Evolutionary conservation across 2,113 vertebrate species (phyloP).

Genomic region (Istiophorus platypterus): DNA sequence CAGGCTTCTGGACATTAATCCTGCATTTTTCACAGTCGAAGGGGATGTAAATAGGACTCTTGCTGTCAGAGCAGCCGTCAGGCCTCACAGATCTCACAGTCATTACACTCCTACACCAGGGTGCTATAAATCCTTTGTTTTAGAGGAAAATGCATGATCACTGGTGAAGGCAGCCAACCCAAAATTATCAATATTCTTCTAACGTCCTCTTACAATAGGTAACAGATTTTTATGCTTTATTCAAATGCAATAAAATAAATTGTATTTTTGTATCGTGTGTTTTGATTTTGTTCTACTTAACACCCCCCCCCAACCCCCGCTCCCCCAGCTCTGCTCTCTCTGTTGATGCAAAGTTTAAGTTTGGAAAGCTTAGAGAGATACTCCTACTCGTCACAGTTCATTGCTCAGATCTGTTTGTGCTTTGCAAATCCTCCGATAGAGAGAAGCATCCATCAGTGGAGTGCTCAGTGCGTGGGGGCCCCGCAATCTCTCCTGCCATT

Average conservation of each 20-base stretch:
- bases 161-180: constrained; percentile 68
- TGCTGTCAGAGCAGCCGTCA: constrained; percentile 71
- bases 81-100: constrained; percentile 73
- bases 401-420: constrained; percentile 85
- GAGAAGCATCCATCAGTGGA: constrained; percentile 79
- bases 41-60: constrained; percentile 74
- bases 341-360: constrained; percentile 74
- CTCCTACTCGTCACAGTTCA: constrained; percentile 83
- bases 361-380: constrained; percentile 75
- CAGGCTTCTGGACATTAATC: constrained; percentile 77
- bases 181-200: constrained; percentile 68
- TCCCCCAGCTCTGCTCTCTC: constrained; percentile 19
- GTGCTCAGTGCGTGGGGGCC: constrained; percentile 69
- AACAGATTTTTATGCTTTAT: constrained; percentile 23
- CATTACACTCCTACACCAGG: constrained; percentile 72
- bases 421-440: constrained; percentile 84
- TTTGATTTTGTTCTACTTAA: constrained; percentile 33
- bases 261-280: constrained; percentile 31
- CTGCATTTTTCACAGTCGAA: constrained; percentile 76
- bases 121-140: constrained; percentile 78
- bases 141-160: constrained; percentile 74
- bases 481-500: constrained; percentile 74
- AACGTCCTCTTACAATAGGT: constrained; percentile 9
- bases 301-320: not conserved
- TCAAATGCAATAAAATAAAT: constrained; percentile 43